Conservation (phyloP, 2,113 vertebrate genomes). For the Ascaphus truei region DNA sequence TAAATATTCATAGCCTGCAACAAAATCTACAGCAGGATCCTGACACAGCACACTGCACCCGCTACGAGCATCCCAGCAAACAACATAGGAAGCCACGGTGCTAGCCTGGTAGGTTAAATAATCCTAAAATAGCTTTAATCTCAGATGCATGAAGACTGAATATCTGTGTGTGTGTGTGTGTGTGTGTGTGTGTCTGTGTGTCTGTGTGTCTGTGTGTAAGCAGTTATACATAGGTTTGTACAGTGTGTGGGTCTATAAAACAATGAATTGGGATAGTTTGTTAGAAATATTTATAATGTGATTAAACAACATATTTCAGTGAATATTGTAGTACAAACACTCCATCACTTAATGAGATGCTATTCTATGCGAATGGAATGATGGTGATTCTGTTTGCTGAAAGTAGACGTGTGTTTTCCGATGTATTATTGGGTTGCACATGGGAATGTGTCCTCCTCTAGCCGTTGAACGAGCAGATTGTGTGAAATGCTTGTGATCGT, state of each 20-base stretch:
- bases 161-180: not conserved
- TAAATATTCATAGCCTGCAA: slow-evolving; percentile 16
- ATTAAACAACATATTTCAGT: no score
- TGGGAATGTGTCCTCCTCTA: not conserved
- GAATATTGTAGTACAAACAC: no score
- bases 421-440: not conserved
- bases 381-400: no score
- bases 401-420: no score
- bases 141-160: not conserved
- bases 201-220: not conserved
- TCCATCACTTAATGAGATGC: no score
- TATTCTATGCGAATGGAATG: no score
- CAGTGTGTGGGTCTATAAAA: no score
- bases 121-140: no score
- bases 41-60: slow-evolving; percentile 8
- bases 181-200: not conserved
- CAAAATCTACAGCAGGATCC: slow-evolving; percentile 14
- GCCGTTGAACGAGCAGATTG: not conserved
- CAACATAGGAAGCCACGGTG: not conserved
- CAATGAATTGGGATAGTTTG: no score
- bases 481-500: not conserved
- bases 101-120: not conserved
- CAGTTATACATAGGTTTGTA: not conserved
- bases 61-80: slow-evolving; percentile 34
- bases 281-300: no score